phyloP scores from a whole-genome alignment of 2,113 vertebrate genomes.

The Chaetorhynchus papuensis region DNA sequence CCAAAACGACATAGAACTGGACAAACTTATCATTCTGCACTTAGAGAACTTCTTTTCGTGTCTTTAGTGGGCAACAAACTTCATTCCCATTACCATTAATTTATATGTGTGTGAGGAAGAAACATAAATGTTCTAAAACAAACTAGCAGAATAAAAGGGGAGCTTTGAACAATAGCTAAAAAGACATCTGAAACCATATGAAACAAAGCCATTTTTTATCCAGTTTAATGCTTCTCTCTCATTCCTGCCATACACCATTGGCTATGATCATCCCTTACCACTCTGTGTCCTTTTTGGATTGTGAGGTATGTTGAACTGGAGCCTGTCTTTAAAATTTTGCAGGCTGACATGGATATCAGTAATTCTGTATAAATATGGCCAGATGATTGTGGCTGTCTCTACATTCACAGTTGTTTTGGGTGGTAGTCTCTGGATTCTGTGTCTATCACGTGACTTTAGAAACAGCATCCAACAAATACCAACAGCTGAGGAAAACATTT shows the following conservation, averaged over 20 bases:
- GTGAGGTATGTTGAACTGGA: not conserved
- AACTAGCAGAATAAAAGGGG: not conserved
- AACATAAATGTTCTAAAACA: not conserved
- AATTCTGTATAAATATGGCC: not conserved
- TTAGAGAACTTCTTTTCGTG: not conserved
- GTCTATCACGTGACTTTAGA: not conserved
- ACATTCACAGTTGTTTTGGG: not conserved
- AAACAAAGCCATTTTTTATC: not conserved
- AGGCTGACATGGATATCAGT: not conserved
- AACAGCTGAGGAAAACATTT: not conserved
- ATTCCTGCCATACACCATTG: not conserved
- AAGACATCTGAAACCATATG: not conserved
- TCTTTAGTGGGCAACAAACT: not conserved
- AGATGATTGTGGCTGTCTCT: not conserved
- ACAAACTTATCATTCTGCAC: not conserved
- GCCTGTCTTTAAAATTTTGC: not conserved
- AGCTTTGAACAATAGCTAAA: not conserved
- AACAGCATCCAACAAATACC: not conserved
- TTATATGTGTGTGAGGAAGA: not conserved
- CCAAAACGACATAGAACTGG: not conserved
- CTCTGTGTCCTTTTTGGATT: not conserved
- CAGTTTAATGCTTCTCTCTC: not conserved
- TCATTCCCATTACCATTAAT: not conserved
- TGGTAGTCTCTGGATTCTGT: not conserved
- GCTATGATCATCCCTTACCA: not conserved